phyloP scores from a whole-genome alignment of 2,888 invertebrate genomes.

The Drosophila vallismaia region DNA sequence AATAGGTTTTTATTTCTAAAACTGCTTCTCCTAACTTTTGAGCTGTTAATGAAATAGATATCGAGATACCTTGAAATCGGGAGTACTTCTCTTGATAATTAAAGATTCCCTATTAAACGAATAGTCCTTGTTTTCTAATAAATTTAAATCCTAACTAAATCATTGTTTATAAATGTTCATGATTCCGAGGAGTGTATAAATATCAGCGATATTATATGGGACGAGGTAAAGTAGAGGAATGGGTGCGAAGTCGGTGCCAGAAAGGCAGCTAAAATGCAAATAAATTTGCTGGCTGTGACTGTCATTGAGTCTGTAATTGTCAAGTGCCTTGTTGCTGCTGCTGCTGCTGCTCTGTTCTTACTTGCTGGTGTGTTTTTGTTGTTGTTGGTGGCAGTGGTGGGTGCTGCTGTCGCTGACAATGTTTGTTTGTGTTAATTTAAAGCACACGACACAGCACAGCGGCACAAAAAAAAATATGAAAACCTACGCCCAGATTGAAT shows the following conservation, averaged over 20 bases:
- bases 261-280: slow-evolving; percentile 68
- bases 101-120: no score
- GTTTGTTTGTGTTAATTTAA: slow-evolving; percentile 74
- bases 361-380: slow-evolving; percentile 34
- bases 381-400: slow-evolving; percentile 29
- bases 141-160: neutral
- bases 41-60: no score
- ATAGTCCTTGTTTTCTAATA: no score
- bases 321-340: slow-evolving; percentile 63
- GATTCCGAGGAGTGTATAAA: slow-evolving; percentile 32
- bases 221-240: neutral
- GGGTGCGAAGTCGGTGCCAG: slow-evolving; percentile 23
- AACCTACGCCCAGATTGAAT: slow-evolving; percentile 71
- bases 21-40: no score
- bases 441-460: slow-evolving; percentile 50
- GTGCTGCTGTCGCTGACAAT: slow-evolving; percentile 60
- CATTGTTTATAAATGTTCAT: neutral
- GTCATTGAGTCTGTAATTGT: slow-evolving; percentile 75
- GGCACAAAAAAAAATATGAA: slow-evolving; percentile 49
- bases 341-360: slow-evolving; percentile 53
- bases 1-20: no score
- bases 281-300: slow-evolving; percentile 72
- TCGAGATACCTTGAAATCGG: no score
- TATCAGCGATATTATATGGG: slow-evolving; percentile 28
- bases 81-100: no score